These are phyloP conservation scores for Pseudomyrmex concolor DNA, from an alignment of 1,140 invertebrate species.

Conservation along the genomic window DNA sequence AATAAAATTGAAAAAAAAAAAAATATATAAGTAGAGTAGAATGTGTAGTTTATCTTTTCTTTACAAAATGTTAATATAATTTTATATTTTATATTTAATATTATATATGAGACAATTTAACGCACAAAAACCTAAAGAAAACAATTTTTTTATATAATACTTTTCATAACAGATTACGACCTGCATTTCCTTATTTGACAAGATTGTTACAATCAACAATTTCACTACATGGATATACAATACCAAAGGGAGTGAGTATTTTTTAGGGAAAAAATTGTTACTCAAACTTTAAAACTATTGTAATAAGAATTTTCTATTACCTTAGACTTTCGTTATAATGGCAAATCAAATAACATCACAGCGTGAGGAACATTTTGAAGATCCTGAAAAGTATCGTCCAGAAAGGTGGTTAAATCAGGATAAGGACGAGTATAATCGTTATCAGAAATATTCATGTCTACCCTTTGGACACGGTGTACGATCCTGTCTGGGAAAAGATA, in stretches of 20 bases:
- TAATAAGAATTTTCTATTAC: conserved; percentile 50
- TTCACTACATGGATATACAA: conserved; percentile 88
- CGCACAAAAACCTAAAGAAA: too few relatives aligned
- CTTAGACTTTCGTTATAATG: conserved; percentile 89
- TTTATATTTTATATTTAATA: not conserved
- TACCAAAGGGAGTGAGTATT: conserved; percentile 87
- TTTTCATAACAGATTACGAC: conserved; percentile 83
- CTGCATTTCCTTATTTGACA: conserved; percentile 87
- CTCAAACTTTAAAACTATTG: conserved; percentile 10
- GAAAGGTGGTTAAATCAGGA: conserved; percentile 88
- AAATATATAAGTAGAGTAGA: not conserved
- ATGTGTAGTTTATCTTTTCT: not conserved
- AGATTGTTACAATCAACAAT: conserved; percentile 89
- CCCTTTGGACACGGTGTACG: conserved; percentile 87
- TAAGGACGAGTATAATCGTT: conserved; percentile 60
- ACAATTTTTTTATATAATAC: conserved; percentile 3
- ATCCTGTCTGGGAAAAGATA: conserved; percentile 86
- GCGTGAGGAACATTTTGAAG: conserved; percentile 89
- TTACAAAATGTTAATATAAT: not conserved
- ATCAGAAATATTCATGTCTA: conserved; percentile 80
- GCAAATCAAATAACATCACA: conserved; percentile 89
- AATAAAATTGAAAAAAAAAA: conserved; percentile 15
- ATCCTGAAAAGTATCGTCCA: conserved; percentile 89
- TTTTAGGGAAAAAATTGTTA: conserved; percentile 40
- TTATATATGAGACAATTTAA: too few relatives aligned